phyloP scores from a whole-genome alignment of 2,888 invertebrate genomes.

The Drosophila mimetica region DNA sequence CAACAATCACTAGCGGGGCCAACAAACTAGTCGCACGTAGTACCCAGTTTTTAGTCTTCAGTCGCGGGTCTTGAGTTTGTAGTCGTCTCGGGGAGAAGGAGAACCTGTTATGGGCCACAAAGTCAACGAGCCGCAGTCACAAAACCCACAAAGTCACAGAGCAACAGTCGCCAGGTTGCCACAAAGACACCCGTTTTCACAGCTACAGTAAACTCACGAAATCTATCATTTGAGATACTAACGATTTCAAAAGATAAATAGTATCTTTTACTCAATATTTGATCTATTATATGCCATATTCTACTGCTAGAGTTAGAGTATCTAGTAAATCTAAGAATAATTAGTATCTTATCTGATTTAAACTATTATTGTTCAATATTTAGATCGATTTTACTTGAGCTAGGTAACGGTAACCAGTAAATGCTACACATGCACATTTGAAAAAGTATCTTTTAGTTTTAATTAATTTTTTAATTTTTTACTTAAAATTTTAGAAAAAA shows the following conservation, averaged over 20 bases:
- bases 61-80: conserved; percentile 2
- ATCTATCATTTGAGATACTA: background rate
- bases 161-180: conserved; percentile 36
- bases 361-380: too few relatives aligned
- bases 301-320: background rate
- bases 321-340: too few relatives aligned
- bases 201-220: conserved; percentile 8
- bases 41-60: conserved; percentile 1
- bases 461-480: too few relatives aligned
- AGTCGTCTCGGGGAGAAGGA: conserved; percentile 44
- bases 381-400: too few relatives aligned
- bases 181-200: conserved; percentile 29
- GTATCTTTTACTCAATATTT: background rate
- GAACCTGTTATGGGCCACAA: conserved; percentile 70
- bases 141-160: conserved; percentile 30
- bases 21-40: conserved; percentile 48
- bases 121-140: conserved; percentile 27
- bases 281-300: too few relatives aligned
- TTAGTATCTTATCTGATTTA: too few relatives aligned
- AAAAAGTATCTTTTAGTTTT: too few relatives aligned
- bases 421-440: too few relatives aligned
- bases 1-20: conserved; percentile 42
- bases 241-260: background rate
- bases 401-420: too few relatives aligned
- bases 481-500: too few relatives aligned